phyloP scores from a whole-genome alignment of 2,797 vertebrate species.

The Picus viridis region DNA sequence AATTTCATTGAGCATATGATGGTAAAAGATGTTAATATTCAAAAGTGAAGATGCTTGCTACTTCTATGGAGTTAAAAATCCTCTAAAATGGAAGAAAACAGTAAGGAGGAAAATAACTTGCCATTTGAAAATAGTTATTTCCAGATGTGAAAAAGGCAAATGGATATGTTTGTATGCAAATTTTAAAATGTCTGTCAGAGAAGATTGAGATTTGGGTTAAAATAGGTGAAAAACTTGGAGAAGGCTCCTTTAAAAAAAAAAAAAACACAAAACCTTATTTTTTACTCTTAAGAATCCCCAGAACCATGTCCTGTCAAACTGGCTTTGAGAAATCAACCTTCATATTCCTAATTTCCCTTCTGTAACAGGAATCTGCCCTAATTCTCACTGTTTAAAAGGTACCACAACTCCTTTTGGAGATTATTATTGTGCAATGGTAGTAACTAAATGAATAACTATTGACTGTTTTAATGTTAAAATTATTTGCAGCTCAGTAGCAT shows the following conservation, averaged over 20 bases:
- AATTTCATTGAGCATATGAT: not conserved
- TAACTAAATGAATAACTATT: not conserved
- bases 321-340: not conserved
- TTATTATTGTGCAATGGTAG: not conserved
- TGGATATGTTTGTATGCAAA: not conserved
- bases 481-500: not conserved
- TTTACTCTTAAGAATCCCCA: not conserved
- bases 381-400: not conserved
- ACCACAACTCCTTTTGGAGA: not conserved
- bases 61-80: not conserved
- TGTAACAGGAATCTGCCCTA: not conserved
- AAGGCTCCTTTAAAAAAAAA: not conserved
- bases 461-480: not conserved
- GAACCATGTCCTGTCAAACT: not conserved
- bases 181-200: not conserved
- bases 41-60: not conserved
- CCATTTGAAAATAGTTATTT: not conserved
- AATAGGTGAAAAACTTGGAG: not conserved
- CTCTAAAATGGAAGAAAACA: not conserved
- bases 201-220: not conserved
- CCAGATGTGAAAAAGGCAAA: not conserved
- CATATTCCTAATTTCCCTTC: not conserved
- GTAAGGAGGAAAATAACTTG: not conserved
- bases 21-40: not conserved
- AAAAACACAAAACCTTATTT: not conserved